These are phyloP conservation scores for Melanargia galathea DNA, from an alignment of 2,888 invertebrate genomes.

Conservation along the genomic window DNA sequence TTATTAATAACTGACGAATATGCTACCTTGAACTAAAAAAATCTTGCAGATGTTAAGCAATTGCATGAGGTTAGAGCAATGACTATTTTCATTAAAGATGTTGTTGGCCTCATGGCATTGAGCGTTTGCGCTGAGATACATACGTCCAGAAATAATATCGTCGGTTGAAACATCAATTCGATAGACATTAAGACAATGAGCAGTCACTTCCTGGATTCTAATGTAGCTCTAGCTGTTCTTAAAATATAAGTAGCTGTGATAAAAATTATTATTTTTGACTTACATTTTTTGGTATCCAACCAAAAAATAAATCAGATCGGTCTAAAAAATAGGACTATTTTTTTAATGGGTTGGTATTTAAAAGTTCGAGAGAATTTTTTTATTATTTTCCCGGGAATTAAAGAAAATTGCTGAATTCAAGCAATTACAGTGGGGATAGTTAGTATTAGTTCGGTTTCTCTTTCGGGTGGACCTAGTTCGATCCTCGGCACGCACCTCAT, in stretches of 20 bases:
- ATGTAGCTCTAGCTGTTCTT: conserved; percentile 45
- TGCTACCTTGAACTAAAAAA: conserved; percentile 45
- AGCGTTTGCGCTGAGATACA: conserved; percentile 53
- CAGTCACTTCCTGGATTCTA: conserved; percentile 59
- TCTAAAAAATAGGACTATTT: not conserved
- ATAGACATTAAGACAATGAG: conserved; percentile 44
- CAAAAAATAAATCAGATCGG: not conserved
- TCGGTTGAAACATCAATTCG: conserved; percentile 30
- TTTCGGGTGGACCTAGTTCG: too few relatives aligned
- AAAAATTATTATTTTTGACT: conserved; percentile 13
- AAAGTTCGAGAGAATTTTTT: not conserved
- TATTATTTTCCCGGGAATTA: too few relatives aligned
- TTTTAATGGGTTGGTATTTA: not conserved
- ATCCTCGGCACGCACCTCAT: too few relatives aligned
- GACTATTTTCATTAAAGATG: conserved; percentile 69
- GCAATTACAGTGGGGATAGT: too few relatives aligned
- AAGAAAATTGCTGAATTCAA: too few relatives aligned
- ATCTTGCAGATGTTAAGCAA: conserved; percentile 39
- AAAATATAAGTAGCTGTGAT: conserved; percentile 23
- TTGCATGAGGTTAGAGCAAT: conserved; percentile 48
- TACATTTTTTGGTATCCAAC: conserved; percentile 9
- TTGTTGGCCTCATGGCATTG: conserved; percentile 79
- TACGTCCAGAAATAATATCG: conserved; percentile 38
- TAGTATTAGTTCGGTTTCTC: too few relatives aligned
- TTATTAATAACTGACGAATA: not conserved